Conservation (phyloP, 2,888 invertebrate species). For the Phorcus lineatus region DNA sequence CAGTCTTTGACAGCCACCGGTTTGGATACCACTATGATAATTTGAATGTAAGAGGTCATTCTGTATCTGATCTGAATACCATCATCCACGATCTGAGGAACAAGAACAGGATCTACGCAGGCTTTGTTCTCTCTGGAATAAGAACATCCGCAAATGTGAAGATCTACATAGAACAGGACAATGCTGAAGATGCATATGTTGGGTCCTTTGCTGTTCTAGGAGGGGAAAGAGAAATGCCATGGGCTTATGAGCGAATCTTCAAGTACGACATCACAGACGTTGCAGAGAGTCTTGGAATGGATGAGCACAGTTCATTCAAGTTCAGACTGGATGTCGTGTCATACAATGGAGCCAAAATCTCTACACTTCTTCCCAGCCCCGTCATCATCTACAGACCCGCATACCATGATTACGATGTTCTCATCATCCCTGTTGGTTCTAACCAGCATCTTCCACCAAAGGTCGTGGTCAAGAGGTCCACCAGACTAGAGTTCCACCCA, state of each 20-base stretch:
- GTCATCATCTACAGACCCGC: constrained; percentile 36
- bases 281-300: background rate
- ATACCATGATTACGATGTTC: constrained; percentile 34
- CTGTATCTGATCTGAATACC: constrained; percentile 11
- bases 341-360: constrained; percentile 32
- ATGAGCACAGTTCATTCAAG: constrained; percentile 24
- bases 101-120: constrained; percentile 29
- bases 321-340: constrained; percentile 31
- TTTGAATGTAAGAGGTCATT: constrained; percentile 24
- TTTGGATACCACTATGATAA: constrained; percentile 36
- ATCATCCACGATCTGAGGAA: constrained; percentile 17
- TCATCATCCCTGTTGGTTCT: constrained; percentile 25
- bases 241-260: constrained; percentile 36
- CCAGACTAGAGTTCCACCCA: constrained; percentile 34
- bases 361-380: constrained; percentile 23
- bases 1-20: constrained; percentile 33
- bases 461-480: constrained; percentile 38
- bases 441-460: constrained; percentile 25
- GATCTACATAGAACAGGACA: constrained; percentile 22
- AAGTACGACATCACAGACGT: constrained; percentile 36
- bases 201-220: constrained; percentile 33
- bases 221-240: constrained; percentile 34
- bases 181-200: background rate
- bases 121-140: constrained; percentile 25
- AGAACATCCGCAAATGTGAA: constrained; percentile 31